These are phyloP conservation scores for Callaeas wilsoni DNA, from an alignment of 2,113 vertebrate genomes.

Conservation along the genomic window DNA sequence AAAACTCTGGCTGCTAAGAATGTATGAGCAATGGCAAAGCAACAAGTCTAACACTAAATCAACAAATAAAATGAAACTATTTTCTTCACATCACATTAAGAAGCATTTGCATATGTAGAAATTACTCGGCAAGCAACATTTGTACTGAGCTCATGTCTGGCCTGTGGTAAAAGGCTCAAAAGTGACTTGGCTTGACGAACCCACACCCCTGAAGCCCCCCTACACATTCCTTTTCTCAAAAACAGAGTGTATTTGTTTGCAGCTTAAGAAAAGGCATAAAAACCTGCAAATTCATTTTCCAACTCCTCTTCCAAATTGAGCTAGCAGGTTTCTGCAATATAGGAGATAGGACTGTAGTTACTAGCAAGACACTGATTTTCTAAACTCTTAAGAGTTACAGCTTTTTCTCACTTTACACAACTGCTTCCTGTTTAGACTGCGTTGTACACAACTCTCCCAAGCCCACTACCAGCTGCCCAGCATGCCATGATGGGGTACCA, in stretches of 20 bases:
- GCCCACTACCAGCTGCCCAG: neutral
- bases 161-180: neutral
- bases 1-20: neutral
- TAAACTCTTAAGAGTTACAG: neutral
- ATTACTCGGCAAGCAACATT: neutral
- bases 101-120: neutral
- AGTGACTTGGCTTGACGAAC: neutral
- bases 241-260: neutral
- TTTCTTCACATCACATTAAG: neutral
- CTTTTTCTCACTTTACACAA: neutral
- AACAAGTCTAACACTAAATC: neutral
- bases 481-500: rapidly evolving
- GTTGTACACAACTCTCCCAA: neutral
- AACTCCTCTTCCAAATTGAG: neutral
- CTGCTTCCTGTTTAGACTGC: neutral
- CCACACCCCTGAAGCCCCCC: rapidly evolving
- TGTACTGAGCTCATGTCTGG: neutral
- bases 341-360: neutral
- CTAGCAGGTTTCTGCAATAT: neutral
- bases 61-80: neutral
- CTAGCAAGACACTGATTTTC: neutral
- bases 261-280: neutral
- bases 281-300: neutral
- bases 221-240: neutral
- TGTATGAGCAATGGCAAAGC: neutral